Percentiles rank a stretch among this genome's conserved stretches.
Conservation (phyloP, 2,113 vertebrate genomes). For the Bambusicola thoracicus region DNA sequence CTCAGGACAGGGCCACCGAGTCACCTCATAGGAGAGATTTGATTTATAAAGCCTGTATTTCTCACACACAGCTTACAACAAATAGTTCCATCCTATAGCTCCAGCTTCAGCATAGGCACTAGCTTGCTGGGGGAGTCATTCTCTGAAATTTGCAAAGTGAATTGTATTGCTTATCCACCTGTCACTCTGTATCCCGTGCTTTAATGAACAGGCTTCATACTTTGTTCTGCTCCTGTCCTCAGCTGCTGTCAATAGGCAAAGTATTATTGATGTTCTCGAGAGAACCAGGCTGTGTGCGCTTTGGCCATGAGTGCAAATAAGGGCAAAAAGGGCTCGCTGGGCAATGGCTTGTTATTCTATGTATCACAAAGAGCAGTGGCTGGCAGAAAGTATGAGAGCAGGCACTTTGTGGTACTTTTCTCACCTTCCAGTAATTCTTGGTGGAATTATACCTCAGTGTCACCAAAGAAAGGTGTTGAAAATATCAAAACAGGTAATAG, state of each 20-base stretch:
- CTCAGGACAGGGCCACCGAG: background rate
- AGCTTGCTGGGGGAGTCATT: fast-evolving
- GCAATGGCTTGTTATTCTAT: background rate
- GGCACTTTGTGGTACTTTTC: background rate
- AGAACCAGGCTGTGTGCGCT: background rate
- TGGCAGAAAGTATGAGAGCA: background rate
- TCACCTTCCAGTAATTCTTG: background rate
- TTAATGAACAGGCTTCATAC: background rate
- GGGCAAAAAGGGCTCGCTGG: background rate
- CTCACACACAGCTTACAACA: background rate
- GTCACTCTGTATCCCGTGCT: background rate
- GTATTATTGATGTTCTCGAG: background rate
- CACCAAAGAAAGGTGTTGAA: background rate
- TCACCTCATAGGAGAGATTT: background rate
- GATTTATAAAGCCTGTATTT: background rate
- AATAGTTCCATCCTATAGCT: background rate
- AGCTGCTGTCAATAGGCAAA: background rate
- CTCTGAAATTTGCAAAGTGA: background rate
- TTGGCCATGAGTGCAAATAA: background rate
- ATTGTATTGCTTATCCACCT: background rate
- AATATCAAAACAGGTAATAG: background rate
- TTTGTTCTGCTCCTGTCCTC: background rate
- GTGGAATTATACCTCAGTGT: background rate
- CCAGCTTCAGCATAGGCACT: background rate
- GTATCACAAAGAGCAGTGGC: background rate